These are phyloP conservation scores for Empidonax traillii DNA, from an alignment of 2,113 vertebrate genomes.

Conservation along the genomic window DNA sequence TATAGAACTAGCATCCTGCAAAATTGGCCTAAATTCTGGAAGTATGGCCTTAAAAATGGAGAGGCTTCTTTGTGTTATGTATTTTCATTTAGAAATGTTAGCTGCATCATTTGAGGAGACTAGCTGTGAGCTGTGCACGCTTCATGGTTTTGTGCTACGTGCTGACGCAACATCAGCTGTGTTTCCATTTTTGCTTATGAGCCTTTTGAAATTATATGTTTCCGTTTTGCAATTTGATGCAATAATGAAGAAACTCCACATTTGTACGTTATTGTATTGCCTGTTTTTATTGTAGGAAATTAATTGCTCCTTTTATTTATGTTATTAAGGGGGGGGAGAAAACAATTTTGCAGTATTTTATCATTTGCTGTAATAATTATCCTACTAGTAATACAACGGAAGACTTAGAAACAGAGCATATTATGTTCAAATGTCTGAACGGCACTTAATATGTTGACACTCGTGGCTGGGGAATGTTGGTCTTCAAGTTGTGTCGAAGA, in stretches of 20 bases:
- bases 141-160: constrained; percentile 66
- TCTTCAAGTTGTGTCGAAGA: constrained; percentile 72
- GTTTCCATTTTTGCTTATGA: constrained; percentile 84
- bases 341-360: constrained; percentile 77
- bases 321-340: constrained; percentile 78
- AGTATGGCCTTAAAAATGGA: neutral
- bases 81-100: constrained; percentile 32
- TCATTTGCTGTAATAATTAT: constrained; percentile 81
- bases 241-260: constrained; percentile 83
- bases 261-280: constrained; percentile 84
- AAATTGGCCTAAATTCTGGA: constrained; percentile 35
- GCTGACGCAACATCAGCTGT: constrained; percentile 81
- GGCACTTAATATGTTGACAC: constrained; percentile 32
- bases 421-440: constrained; percentile 60
- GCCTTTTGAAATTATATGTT: constrained; percentile 86
- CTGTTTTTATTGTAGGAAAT: constrained; percentile 84
- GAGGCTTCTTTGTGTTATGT: neutral
- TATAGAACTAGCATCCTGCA: neutral
- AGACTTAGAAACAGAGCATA: constrained; percentile 59
- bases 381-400: constrained; percentile 73
- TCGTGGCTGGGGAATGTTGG: constrained; percentile 65
- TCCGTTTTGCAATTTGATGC: constrained; percentile 83
- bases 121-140: constrained; percentile 54
- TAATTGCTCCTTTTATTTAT: constrained; percentile 84
- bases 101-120: constrained; percentile 56